Evolutionary conservation across 2,797 vertebrate genomes (phyloP).

Genomic region (Scyliorhinus canicula): DNA sequence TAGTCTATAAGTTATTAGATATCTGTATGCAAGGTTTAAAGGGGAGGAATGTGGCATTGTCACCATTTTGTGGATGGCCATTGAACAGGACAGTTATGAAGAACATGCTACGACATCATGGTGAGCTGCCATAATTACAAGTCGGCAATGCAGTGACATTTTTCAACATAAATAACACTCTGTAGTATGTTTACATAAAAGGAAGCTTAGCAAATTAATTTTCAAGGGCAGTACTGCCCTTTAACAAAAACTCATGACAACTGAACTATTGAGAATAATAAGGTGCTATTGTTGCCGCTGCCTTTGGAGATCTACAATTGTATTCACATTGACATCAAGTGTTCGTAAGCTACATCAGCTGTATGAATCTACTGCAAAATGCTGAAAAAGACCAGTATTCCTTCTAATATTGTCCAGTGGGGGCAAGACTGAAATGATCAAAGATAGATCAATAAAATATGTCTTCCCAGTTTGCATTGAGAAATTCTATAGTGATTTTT

Average conservation of each 20-base stretch:
- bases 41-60: background rate
- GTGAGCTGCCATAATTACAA: background rate
- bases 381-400: background rate
- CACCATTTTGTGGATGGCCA: background rate
- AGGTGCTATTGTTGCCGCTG: background rate
- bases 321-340: background rate
- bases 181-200: background rate
- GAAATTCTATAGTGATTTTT: background rate
- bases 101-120: no score
- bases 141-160: background rate
- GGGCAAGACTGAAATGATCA: background rate
- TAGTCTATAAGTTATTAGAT: background rate
- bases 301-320: background rate
- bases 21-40: background rate
- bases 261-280: background rate
- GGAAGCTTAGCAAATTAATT: background rate
- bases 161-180: background rate
- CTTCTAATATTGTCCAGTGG: background rate
- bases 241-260: background rate
- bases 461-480: background rate
- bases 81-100: background rate
- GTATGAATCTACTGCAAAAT: background rate
- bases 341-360: background rate
- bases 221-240: background rate
- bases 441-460: background rate